These are phyloP conservation scores for Benthosema pterotum DNA, from an alignment of 2,797 vertebrate species.

Conservation along the genomic window DNA sequence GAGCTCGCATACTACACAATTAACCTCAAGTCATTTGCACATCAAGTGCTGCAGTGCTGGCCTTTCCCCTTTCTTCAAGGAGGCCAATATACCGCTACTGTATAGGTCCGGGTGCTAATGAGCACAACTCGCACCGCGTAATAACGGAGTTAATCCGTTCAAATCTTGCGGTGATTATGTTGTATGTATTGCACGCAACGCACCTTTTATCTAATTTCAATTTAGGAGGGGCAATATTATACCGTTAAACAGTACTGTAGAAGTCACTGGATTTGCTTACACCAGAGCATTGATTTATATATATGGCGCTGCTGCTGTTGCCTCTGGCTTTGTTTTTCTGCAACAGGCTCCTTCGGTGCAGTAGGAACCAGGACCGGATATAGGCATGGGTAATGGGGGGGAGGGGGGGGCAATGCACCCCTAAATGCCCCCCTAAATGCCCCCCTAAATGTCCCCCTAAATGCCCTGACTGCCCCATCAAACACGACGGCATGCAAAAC, in stretches of 20 bases:
- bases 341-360: conserved; percentile 49
- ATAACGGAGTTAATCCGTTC: conserved; percentile 41
- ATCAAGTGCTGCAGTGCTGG: conserved; percentile 41
- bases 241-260: conserved; percentile 45
- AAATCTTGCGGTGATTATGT: conserved; percentile 53
- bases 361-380: conserved; percentile 51
- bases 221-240: conserved; percentile 55
- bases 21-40: conserved; percentile 47
- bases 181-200: conserved; percentile 32
- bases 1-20: conserved; percentile 47
- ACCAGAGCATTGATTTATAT: conserved; percentile 12
- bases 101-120: conserved; percentile 63
- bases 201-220: conserved; percentile 47
- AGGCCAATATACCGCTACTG: not conserved
- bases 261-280: conserved; percentile 51
- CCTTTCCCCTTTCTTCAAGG: conserved; percentile 22
- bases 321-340: conserved; percentile 36
- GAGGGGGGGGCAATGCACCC: too few relatives aligned
- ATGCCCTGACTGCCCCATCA: too few relatives aligned
- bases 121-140: conserved; percentile 33
- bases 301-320: conserved; percentile 11
- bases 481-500: too few relatives aligned
- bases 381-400: conserved; percentile 15
- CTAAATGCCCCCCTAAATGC: too few relatives aligned
- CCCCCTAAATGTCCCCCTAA: too few relatives aligned